These are phyloP conservation scores for Sarcophaga bullata DNA, from an alignment of 1,140 invertebrate genomes.

Conservation along the genomic window DNA sequence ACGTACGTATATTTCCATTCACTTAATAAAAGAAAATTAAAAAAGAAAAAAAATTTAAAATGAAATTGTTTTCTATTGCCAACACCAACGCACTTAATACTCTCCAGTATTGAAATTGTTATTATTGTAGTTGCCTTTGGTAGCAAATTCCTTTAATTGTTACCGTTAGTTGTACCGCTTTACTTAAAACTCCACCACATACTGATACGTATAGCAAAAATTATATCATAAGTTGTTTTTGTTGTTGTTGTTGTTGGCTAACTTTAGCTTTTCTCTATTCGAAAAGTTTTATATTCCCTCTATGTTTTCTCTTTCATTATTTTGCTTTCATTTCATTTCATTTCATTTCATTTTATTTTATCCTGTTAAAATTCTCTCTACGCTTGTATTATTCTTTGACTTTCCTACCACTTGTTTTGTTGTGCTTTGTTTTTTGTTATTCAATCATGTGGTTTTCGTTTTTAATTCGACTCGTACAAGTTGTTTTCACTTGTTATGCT, in stretches of 20 bases:
- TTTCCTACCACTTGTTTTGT: neutral
- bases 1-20: too few relatives aligned
- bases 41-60: too few relatives aligned
- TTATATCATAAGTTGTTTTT: conserved; percentile 35
- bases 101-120: neutral
- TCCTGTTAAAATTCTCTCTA: too few relatives aligned
- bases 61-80: neutral
- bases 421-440: neutral
- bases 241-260: neutral
- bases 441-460: conserved; percentile 26
- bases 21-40: too few relatives aligned
- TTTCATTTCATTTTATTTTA: neutral
- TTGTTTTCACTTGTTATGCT: conserved; percentile 21
- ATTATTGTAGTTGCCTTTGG: neutral
- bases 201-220: conserved; percentile 2
- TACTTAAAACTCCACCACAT: conserved; percentile 32
- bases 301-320: neutral
- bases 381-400: neutral
- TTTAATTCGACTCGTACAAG: conserved; percentile 33
- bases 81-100: conserved; percentile 33
- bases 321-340: neutral
- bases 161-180: conserved; percentile 21
- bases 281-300: neutral
- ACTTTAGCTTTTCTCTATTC: conserved; percentile 8
- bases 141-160: neutral